Base-by-base conservation (phyloP, 2,888 invertebrate genomes). In the Psococerastis gibbosa region DNA sequence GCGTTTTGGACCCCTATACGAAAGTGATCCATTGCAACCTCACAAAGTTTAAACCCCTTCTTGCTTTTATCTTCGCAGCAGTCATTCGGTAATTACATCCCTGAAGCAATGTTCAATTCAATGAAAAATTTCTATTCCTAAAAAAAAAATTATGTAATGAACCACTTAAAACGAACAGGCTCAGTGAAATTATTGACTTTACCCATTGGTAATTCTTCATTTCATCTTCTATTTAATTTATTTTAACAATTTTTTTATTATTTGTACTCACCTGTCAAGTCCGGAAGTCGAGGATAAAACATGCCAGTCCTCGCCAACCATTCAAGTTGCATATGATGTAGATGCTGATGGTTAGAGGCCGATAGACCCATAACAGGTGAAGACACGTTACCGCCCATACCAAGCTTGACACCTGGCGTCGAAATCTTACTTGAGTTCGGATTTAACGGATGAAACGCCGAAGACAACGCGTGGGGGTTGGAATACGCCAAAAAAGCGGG, bases 241-340 rank as follows among this genome's bases (percentile, higher is more conserved):
- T 11, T 27, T 27, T 27, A 46, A 45, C 27, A 44, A 42, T 31
- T 33, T 32, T 32, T 43, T 22, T 27, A 22, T 34, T 34, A 18
- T 23, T 27, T 6, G 27, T 11, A 63, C 71, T 67, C 52, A 75
- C 85, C 85, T 55, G 83, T 75, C 42, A 87, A 60, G 56, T 87
- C 87, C 1, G 87, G 85, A 55, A 88, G 70, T 57, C 89, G 68
- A 33, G 88, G 88, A 57, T 89, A 89, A 51, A 89, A 74, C 84
- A 91, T 88, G 18, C 89, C 89, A 3, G 87, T 83, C 53, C 89
- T 72, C 3, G 91, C 87, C 49, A 91, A 66, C 79, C 89, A 89
- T 61, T 91, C 91, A 49, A 88, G 68, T 60, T 83, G 83, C 66
- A 81, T 75, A 54, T 81, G 80, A 53, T 81, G 81, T 31, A 80